Percentiles rank a stretch among this genome's conserved stretches.
phyloP scores from a whole-genome alignment of 2,113 vertebrate species.

The Phoenicopterus ruber region DNA sequence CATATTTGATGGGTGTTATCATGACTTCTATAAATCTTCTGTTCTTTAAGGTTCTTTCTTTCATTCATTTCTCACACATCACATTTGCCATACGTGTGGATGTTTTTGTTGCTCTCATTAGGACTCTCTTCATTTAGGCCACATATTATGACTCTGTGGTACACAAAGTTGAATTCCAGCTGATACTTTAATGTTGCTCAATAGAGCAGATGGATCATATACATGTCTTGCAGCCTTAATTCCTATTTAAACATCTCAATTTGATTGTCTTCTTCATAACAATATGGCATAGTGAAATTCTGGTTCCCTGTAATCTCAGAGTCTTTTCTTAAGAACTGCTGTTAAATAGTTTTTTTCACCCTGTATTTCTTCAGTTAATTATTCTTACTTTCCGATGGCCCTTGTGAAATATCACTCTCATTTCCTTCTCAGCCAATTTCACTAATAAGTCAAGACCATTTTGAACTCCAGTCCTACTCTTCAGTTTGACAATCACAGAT shows the following conservation, averaged over 20 bases:
- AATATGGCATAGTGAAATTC: neutral
- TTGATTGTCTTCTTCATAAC: neutral
- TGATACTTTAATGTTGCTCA: neutral
- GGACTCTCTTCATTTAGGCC: neutral
- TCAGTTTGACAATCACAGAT: neutral
- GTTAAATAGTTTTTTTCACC: neutral
- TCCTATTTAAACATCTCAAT: neutral
- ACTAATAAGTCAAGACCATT: neutral
- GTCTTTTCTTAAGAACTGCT: neutral
- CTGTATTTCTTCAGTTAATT: neutral
- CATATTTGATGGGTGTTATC: neutral
- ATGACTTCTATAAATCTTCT: neutral
- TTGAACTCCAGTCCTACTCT: neutral
- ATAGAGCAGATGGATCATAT: neutral
- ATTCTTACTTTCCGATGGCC: neutral
- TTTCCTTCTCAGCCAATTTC: neutral
- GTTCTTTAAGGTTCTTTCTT: neutral
- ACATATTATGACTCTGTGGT: neutral
- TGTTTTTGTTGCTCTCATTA: neutral
- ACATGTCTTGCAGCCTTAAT: neutral
- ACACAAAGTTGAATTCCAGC: neutral
- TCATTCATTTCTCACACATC: neutral
- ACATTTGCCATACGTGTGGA: neutral
- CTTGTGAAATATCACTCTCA: neutral
- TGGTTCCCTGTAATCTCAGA: neutral